Base-by-base conservation (phyloP, 2,888 invertebrate genomes). In the Mythimna lalbum region DNA sequence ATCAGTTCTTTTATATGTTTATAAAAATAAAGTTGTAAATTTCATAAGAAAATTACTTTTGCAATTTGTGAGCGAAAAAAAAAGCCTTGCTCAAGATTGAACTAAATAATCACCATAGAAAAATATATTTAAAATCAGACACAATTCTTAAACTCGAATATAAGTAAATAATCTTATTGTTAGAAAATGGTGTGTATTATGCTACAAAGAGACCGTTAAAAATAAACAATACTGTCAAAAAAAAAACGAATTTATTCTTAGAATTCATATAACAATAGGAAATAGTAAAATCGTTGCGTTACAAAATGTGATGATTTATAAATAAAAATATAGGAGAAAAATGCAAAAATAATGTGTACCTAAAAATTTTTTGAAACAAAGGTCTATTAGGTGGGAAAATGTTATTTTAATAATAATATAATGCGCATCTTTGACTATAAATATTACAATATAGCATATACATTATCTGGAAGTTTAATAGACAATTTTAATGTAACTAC, bases 221-320 rank as follows among this genome's bases (percentile, higher is more conserved):
- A 84, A 61, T 67, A 73, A 53, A 82, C 57, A 74, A 53, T 71
- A 49, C 2, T 27, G n/a, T 43, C 27, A 17, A 63, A 49, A 70
- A 27, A 27, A 77, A 70, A 70, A 70, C 43, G 0, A 66, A 43
- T 78, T 78, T 81, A 81, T 71, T 78, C 57, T 71, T 81, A 64
- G 31, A 63, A 76, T 64, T 62, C 71, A 67, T 55, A 52, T 61
- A 67, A 81, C 27, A 70, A 9, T 55, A 73, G 33, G 33, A 43
- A 43, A 50, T 57, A 21, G 6, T 56, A 33, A 75, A 65, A 60
- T 70, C 31, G 6, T 65, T 75, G 62, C 47, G n/a, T 23, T 27
- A 60, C n/a, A 79, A 79, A 43, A 27, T 55, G 9, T 60, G 9
- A 52, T 23, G 12, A 55, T 60, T 52, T 57, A 52, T 17, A 69